Evolutionary conservation across 2,888 invertebrate genomes (phyloP), one percentile per base, ranked within the genome.

Genomic region (Ennomos quercinarius): DNA sequence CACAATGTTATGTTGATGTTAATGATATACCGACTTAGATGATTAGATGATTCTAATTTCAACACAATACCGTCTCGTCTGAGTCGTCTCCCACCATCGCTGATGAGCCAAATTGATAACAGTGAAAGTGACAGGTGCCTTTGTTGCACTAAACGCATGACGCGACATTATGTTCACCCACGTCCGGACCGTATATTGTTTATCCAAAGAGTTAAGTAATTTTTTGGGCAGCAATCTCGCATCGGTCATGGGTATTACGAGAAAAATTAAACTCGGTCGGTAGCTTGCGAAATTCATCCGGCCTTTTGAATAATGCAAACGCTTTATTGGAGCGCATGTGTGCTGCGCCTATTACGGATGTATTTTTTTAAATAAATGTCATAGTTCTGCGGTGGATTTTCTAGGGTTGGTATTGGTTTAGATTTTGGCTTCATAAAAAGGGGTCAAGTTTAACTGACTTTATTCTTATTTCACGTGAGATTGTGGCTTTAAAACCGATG

Each of bases 271-370:
- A 88, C 83, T 83, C 77, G 76, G 75, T 71, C 72, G 72, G 74
- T 76, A 76, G 76, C 75, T 77, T 80, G 77, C 83, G 78, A 84
- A 84, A 84, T 84, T 83, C 84, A 85, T 84, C 80, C 80, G 74
- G 77, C 78, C 83, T 86, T 86, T 86, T 90, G 88, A 89, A 90
- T 89, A 86, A 91, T 89, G 86, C 84, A 90, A 83, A 83, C 76
- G 78, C 81, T 83, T 85, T 87, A 87, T 89, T 86, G 84, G 76
- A 78, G 72, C 68, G 78, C 79, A 80, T 75, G 80, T 73, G 77
- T 60, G 58, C 54, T 63, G 66, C 46, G 54, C 37, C 41, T 34
- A 35, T 39, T 57, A 44, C 27, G 11, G 9, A 34, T 10, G 44
- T 17, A 38, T 11, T 48, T 36, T 41, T 8, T 17, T 27, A 40